A percentile compares a stretch with the other conserved stretches of the same genome.
phyloP scores from a whole-genome alignment of 2,113 vertebrate genomes.

The Ammodytes dubius region DNA sequence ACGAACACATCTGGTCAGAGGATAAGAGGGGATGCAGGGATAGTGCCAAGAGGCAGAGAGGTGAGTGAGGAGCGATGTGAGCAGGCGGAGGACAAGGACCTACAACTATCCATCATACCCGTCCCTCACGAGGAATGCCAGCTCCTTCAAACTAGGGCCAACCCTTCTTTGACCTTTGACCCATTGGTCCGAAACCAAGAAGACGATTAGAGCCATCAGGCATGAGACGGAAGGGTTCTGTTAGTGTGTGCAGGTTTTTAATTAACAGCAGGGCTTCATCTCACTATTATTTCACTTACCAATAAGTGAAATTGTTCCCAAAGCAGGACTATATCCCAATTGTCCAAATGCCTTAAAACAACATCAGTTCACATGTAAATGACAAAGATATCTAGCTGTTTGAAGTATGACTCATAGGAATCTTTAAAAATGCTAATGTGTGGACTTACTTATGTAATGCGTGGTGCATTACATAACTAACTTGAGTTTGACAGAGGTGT shows the following conservation, averaged over 20 bases:
- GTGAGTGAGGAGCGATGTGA: conserved; percentile 74
- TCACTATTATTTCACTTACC: conserved; percentile 4
- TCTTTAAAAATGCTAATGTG: too few species aligned
- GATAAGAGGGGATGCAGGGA: conserved; percentile 74
- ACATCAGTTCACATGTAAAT: background rate
- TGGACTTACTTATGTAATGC: background rate
- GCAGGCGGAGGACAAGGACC: conserved; percentile 63
- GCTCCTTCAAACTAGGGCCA: conserved; percentile 60
- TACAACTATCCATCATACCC: conserved; percentile 80
- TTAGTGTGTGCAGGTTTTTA: conserved; percentile 1
- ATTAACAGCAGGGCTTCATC: background rate
- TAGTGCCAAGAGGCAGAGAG: conserved; percentile 75
- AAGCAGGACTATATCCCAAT: background rate
- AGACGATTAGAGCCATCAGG: conserved; percentile 23
- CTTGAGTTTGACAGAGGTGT: background rate
- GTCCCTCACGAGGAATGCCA: conserved; percentile 68
- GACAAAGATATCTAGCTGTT: background rate
- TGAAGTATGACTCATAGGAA: background rate
- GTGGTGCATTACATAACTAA: too few species aligned
- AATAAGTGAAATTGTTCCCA: background rate
- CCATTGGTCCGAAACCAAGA: conserved; percentile 25
- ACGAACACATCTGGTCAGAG: conserved; percentile 88
- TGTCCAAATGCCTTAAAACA: background rate
- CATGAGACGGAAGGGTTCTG: conserved; percentile 1
- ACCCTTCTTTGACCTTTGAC: conserved; percentile 63